phyloP scores from a whole-genome alignment of 1,140 invertebrate species.

The Drosophila nasuta region DNA sequence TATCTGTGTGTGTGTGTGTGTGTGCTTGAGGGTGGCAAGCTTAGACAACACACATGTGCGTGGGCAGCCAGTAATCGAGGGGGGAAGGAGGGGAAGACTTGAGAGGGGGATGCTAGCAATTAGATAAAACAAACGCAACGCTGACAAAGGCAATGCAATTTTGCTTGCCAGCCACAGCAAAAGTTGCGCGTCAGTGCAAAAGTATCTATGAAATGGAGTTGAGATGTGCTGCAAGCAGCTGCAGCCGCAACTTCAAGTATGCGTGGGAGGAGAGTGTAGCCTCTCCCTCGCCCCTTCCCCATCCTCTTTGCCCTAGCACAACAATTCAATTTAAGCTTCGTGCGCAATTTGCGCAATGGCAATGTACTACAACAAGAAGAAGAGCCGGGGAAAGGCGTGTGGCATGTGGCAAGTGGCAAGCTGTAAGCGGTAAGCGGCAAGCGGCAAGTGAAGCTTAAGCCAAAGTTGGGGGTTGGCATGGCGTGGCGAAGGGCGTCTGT shows the following conservation, averaged over 20 bases:
- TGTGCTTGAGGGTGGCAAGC: constrained; percentile 44
- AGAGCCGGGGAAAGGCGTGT: not conserved
- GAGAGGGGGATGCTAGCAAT: constrained; percentile 48
- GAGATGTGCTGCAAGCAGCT: constrained; percentile 53
- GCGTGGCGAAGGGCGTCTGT: constrained; percentile 51
- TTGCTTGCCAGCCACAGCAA: constrained; percentile 74
- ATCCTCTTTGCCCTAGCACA: constrained; percentile 31
- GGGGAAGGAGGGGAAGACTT: not conserved
- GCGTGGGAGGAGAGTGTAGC: constrained; percentile 42
- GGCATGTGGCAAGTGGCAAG: constrained; percentile 4
- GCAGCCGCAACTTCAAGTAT: constrained; percentile 75
- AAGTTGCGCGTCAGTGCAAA: constrained; percentile 68
- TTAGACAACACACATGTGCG: constrained; percentile 42
- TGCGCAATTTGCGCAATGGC: constrained; percentile 76
- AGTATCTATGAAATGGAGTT: constrained; percentile 65
- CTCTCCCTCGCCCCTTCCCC: not conserved
- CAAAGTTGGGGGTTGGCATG: not conserved
- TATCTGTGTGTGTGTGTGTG: not conserved
- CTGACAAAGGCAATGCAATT: constrained; percentile 83
- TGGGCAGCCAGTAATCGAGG: constrained; percentile 4
- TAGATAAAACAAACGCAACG: constrained; percentile 82
- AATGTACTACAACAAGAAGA: constrained; percentile 19
- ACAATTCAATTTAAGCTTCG: constrained; percentile 83
- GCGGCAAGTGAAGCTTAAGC: not conserved
- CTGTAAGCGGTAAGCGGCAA: too few relatives aligned